Evolutionary conservation across 2,888 invertebrate genomes (phyloP).

Genomic region (Gisinianus flammeolus): DNA sequence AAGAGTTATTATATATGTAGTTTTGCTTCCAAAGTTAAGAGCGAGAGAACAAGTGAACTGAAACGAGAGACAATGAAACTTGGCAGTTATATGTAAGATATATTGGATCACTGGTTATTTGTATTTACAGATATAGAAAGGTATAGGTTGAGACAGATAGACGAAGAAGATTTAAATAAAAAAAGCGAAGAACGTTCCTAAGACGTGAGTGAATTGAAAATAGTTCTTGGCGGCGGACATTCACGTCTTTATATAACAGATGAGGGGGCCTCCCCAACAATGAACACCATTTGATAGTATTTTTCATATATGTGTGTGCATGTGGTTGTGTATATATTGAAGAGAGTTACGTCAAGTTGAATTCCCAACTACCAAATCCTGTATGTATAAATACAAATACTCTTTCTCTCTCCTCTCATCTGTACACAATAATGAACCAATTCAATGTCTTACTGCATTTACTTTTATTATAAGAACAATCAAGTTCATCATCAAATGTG

Average conservation of each 20-base stretch:
- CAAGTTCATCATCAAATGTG: too few species aligned
- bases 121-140: background rate
- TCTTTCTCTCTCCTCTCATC: too few species aligned
- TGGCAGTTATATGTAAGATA: background rate
- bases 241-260: conserved; percentile 42
- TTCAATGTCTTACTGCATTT: background rate
- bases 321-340: background rate
- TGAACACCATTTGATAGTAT: conserved; percentile 9
- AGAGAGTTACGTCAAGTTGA: too few species aligned
- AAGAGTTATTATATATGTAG: background rate
- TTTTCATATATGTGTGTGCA: too few species aligned
- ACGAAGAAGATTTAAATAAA: conserved; percentile 18
- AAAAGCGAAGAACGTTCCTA: conserved; percentile 21
- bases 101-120: background rate
- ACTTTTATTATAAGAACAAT: too few species aligned
- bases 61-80: background rate
- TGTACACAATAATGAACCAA: too few species aligned
- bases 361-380: too few species aligned
- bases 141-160: background rate
- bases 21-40: background rate
- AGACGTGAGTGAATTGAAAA: conserved; percentile 22
- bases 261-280: conserved; percentile 33
- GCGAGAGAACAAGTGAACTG: background rate
- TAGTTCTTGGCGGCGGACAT: conserved; percentile 28
- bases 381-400: too few species aligned